Base-by-base conservation (phyloP, 1,140 invertebrate genomes). In the Melanaphis sacchari region DNA sequence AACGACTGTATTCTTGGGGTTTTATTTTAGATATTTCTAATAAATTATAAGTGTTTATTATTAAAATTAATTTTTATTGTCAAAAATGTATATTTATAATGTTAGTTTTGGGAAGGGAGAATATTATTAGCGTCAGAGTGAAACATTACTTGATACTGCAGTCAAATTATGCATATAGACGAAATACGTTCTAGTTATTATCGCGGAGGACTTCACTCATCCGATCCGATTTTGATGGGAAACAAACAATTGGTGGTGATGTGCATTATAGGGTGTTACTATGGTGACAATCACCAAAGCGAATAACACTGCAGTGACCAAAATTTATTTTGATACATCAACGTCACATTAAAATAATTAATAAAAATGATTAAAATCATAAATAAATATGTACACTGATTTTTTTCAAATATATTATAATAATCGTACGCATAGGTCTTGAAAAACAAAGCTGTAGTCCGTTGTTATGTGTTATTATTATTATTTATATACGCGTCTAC, bases 251-350 rank as follows among this genome's bases (percentile, higher is more conserved):
- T 43, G 84, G 84, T 41, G 40, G 84, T 43, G 84, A 85, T 43
- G 26, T 82, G 40, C 40, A 31, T 43, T 31, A 40, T 40, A n/a
- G 87, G 43, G 87, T 46, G 87, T 88, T 88, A 88, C 87, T 88
- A 88, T 88, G 87, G 87, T 41, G 87, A 88, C 43, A 88, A 88
- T 88, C 87, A n/a, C 46, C 7, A 46, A 46, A 49, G 87, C 43
- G 43, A n/a, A 52, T 49, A 88, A 85, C 84, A 85, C 59, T n/a
- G 18, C 18, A 21, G 15, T 41, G 31, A 15, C n/a, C n/a, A 3
- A 52, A 88, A 88, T 88, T 9, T 88, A 41, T 85, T 52, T 88
- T 40, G 46, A 89, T 89, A 89, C 87, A 40, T 90, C 88, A 54
- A 90, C 38, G 88, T 54, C 49, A 40, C 49, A 38, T 90, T 90